A percentile compares a stretch with the other conserved stretches of the same genome.
Evolutionary conservation across 2,113 vertebrate species (phyloP).

Genomic region (Daubentonia madagascariensis): DNA sequence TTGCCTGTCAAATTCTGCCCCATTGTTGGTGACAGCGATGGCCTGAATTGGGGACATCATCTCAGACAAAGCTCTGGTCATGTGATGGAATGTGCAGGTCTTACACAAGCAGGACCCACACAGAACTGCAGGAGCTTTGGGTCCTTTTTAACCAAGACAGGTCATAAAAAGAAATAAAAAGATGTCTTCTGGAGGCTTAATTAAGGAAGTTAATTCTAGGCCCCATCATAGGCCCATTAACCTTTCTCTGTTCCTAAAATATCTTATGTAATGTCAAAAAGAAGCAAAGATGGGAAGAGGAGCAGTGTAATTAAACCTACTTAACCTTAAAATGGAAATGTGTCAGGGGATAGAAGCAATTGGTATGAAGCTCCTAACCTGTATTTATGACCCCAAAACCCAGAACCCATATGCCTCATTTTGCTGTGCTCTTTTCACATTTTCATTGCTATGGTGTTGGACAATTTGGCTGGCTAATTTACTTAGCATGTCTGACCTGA

Average conservation of each 20-base stretch:
- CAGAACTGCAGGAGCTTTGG: not conserved
- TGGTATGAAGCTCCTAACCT: slow-evolving; percentile 68
- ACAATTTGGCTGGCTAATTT: not conserved
- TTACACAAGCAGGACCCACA: not conserved
- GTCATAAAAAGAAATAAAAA: slow-evolving; percentile 72
- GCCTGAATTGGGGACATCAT: not conserved
- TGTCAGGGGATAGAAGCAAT: slow-evolving; percentile 74
- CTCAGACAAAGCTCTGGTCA: not conserved
- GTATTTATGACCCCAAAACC: slow-evolving; percentile 76
- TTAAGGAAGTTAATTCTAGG: slow-evolving; percentile 76
- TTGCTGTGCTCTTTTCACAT: not conserved
- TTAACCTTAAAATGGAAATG: slow-evolving; percentile 81
- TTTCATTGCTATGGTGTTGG: not conserved
- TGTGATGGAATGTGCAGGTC: not conserved
- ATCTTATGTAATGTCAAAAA: slow-evolving; percentile 75
- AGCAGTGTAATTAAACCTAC: slow-evolving; percentile 76
- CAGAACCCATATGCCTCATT: not conserved
- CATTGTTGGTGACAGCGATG: not conserved
- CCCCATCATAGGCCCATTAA: slow-evolving; percentile 69
- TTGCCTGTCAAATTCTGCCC: not conserved
- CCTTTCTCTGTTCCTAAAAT: slow-evolving; percentile 80
- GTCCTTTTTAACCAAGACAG: slow-evolving; percentile 58
- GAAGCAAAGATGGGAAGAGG: slow-evolving; percentile 70
- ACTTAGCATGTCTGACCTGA: not conserved
- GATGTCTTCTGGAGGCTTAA: slow-evolving; percentile 73